phyloP scores from a whole-genome alignment of 2,888 invertebrate genomes.

The Leucozona laternaria region DNA sequence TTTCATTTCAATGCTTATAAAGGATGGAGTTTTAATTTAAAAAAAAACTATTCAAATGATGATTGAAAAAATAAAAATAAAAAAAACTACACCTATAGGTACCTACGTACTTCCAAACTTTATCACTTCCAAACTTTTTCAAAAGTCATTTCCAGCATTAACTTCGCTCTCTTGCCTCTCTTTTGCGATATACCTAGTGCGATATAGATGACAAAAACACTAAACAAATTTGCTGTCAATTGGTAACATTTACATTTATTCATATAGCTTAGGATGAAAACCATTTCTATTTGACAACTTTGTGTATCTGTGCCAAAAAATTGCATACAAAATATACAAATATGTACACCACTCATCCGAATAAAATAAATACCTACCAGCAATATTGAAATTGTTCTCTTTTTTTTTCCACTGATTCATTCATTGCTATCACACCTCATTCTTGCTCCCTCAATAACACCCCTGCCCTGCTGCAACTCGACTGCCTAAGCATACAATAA shows the following conservation, averaged over 20 bases:
- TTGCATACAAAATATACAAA: constrained; percentile 53
- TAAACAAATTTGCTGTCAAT: constrained; percentile 65
- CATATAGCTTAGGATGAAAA: constrained; percentile 68
- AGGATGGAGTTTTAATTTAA: not conserved
- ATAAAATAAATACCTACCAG: constrained; percentile 70
- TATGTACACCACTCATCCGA: constrained; percentile 48
- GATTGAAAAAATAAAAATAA: constrained; percentile 14
- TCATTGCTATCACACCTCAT: constrained; percentile 68
- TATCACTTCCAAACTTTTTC: constrained; percentile 39
- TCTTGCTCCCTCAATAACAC: not conserved
- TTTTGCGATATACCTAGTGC: no score
- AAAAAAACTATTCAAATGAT: not conserved
- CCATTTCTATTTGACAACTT: constrained; percentile 77
- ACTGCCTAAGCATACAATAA: constrained; percentile 57
- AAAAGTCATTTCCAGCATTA: constrained; percentile 1
- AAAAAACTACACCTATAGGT: not conserved
- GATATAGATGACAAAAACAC: constrained; percentile 24
- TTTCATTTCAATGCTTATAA: not conserved
- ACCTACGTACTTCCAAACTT: constrained; percentile 32
- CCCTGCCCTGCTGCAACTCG: not conserved
- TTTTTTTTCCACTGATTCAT: constrained; percentile 54
- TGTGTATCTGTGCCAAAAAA: constrained; percentile 73
- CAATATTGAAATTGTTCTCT: constrained; percentile 65
- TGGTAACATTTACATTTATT: constrained; percentile 67
- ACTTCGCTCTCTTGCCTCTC: not conserved